A percentile compares a stretch with the other conserved stretches of the same genome.
Conservation (phyloP, 1,140 invertebrate species). For the Drosophila leontia region DNA sequence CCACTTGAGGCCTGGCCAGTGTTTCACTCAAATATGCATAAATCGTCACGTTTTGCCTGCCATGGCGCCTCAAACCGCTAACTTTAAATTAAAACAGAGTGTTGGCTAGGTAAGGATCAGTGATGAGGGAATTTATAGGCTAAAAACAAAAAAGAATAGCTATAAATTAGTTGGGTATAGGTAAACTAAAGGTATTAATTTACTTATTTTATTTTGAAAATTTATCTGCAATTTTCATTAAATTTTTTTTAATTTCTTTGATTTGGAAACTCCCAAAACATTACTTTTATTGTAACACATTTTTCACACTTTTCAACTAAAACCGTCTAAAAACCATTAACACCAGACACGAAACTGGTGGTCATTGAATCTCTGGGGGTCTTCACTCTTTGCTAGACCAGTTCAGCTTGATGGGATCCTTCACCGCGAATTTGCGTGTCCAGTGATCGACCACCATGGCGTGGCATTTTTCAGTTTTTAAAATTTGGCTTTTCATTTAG, state of each 20-base stretch:
- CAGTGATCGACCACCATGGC: slow-evolving; percentile 12
- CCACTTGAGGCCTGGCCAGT: slow-evolving; percentile 34
- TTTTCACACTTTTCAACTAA: not conserved
- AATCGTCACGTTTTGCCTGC: slow-evolving; percentile 46
- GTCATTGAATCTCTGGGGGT: slow-evolving; percentile 13
- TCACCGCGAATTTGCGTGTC: slow-evolving; percentile 44
- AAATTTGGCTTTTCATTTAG: slow-evolving; percentile 26
- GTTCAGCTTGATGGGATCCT: slow-evolving; percentile 37
- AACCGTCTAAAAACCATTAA: not conserved
- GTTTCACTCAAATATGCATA: slow-evolving; percentile 47
- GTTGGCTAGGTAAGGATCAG: slow-evolving; percentile 13
- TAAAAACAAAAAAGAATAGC: not conserved
- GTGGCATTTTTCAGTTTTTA: slow-evolving; percentile 16
- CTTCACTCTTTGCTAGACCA: slow-evolving; percentile 46
- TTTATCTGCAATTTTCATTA: no score
- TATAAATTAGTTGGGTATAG: not conserved
- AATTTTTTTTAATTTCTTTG: no score
- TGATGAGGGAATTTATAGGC: not conserved
- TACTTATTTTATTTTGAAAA: no score
- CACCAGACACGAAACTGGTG: not conserved
- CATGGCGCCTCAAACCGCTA: slow-evolving; percentile 39
- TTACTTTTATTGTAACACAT: not conserved
- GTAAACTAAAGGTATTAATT: not conserved
- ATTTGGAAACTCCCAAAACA: no score
- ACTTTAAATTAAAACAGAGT: slow-evolving; percentile 31